phyloP scores from a whole-genome alignment of 2,888 invertebrate species.

The Micoletzkya japonica region DNA sequence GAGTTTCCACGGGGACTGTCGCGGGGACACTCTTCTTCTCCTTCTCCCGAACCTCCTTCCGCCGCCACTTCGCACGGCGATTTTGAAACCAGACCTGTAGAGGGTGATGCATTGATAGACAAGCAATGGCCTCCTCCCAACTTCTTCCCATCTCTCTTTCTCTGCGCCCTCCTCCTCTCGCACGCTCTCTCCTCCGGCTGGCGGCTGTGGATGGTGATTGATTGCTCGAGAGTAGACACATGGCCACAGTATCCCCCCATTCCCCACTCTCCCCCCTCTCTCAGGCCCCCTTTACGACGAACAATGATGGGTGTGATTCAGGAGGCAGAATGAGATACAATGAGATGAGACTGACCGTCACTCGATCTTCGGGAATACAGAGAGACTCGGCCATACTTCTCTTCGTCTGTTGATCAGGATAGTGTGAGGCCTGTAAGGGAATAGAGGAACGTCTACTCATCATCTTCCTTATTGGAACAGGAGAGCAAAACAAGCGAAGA shows the following conservation, averaged over 20 bases:
- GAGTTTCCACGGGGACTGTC: too few species aligned
- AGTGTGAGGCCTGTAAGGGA: conserved; percentile 48
- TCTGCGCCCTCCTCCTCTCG: too few species aligned
- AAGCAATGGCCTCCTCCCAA: background rate
- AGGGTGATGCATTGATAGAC: too few species aligned
- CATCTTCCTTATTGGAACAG: too few species aligned
- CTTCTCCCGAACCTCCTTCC: conserved; percentile 43
- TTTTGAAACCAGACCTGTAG: conserved; percentile 29
- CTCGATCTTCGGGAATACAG: conserved; percentile 52
- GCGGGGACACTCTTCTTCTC: too few species aligned
- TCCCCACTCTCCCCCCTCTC: too few species aligned
- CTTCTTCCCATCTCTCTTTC: background rate
- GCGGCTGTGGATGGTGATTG: too few species aligned
- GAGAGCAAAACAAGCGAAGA: background rate
- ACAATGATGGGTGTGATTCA: too few species aligned
- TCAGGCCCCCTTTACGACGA: too few species aligned
- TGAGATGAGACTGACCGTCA: conserved; percentile 46
- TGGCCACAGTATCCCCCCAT: too few species aligned
- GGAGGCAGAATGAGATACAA: background rate
- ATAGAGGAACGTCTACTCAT: background rate
- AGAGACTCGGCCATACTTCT: conserved; percentile 43
- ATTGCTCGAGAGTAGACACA: too few species aligned
- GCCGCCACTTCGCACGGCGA: conserved; percentile 44
- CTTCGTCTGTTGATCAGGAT: conserved; percentile 56
- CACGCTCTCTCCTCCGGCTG: too few species aligned